Evolutionary conservation across 2,797 vertebrate species (phyloP).

Genomic region (Lithobates pipiens): DNA sequence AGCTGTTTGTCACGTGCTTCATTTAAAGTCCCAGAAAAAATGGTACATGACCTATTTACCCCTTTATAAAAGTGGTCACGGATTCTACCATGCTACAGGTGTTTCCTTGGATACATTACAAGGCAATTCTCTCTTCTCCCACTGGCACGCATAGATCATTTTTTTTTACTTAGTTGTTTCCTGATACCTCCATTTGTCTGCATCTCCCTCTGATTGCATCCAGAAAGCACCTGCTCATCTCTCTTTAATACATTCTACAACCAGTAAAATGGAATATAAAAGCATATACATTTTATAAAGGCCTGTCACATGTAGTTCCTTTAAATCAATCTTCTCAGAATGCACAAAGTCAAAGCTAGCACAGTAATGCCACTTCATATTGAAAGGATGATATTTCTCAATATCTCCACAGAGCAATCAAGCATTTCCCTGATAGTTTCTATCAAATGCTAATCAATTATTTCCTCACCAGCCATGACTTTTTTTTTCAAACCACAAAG

Average conservation of each 20-base stretch:
- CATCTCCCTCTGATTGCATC: neutral
- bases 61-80: neutral
- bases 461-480: slow-evolving; percentile 58
- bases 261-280: neutral
- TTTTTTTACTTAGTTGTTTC: neutral
- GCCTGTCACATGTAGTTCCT: slow-evolving; percentile 51
- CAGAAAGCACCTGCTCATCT: neutral
- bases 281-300: slow-evolving; percentile 38
- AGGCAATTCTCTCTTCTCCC: neutral
- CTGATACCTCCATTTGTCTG: neutral
- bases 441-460: slow-evolving; percentile 63
- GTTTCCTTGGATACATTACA: neutral
- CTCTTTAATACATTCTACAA: slow-evolving; percentile 4
- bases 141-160: neutral
- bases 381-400: slow-evolving; percentile 56
- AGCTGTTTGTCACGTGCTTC: too few relatives aligned
- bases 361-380: slow-evolving; percentile 54
- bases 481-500: slow-evolving; percentile 55
- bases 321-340: slow-evolving; percentile 37
- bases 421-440: slow-evolving; percentile 61
- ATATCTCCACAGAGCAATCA: slow-evolving; percentile 60
- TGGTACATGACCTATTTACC: neutral
- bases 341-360: slow-evolving; percentile 41
- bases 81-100: neutral
- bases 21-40: too few relatives aligned